Base-by-base conservation (phyloP, 2,113 vertebrate species). In the Callopanchax toddi region DNA sequence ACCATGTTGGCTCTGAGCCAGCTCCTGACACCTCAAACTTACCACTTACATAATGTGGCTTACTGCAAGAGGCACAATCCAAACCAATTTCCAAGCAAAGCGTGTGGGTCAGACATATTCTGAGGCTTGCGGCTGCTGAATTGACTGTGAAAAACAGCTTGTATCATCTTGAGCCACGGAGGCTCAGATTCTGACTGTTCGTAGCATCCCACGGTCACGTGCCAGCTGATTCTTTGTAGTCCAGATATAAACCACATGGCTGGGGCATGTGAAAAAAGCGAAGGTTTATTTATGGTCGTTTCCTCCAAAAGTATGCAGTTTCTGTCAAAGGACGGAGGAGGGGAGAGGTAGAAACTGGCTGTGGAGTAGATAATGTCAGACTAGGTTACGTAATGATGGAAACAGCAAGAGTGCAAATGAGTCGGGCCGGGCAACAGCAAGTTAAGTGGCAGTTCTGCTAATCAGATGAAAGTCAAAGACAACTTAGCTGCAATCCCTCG, bases 1-100 rank as follows among this genome's bases (percentile, higher is more conserved):
- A 67, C 20, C 58, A 17, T 36, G n/a, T 15, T 75, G 78, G 71
- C 76, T 16, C 36, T 1, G 11, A 10, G 77, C 83, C 83, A 71
- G 3, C 61, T 61, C 74, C 73, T 67, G 61, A 79, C 73, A 60
- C 75, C 69, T 87, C 82, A 78, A 80, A 81, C 69, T 80, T 78
- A 48, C 51, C 73, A 43, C 82, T 86, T 86, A 87, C 79, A 74
- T 84, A 87, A 88, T 78, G 58, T 81, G 78, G 79, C 81, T 86
- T 81, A 86, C 78, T 49, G 83, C 77, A 54, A 70, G 75, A 78
- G 67, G 70, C 54, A 49, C 75, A 71, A 81, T 79, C 71, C 73
- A 58, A 74, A 88, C 65, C 60, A 65, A 71, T 83, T 67, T 77
- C 70, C 22, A 57, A 76, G 71, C 56, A 81, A 83, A 83, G 72